Conservation (phyloP, 2,888 invertebrate species). For the Orthosia gothica region DNA sequence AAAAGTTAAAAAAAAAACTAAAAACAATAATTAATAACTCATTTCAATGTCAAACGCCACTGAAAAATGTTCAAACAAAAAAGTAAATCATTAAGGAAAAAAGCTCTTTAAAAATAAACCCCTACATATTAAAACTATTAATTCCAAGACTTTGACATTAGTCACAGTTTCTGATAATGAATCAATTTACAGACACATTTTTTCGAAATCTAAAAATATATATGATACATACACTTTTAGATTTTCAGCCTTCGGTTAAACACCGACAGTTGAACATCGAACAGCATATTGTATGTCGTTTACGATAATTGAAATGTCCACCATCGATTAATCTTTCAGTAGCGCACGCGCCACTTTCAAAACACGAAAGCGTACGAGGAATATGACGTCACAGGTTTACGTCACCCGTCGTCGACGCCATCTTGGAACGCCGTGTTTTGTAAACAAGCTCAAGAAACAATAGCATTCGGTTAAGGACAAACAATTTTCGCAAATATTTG, state of each 20-base stretch:
- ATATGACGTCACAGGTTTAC: slow-evolving; percentile 79
- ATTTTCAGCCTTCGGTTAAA: background rate
- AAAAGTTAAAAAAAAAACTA: slow-evolving; percentile 3
- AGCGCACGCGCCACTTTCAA: slow-evolving; percentile 75
- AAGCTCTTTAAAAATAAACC: slow-evolving; percentile 47
- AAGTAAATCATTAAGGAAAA: slow-evolving; percentile 47
- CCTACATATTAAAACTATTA: slow-evolving; percentile 34
- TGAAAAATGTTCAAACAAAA: slow-evolving; percentile 41
- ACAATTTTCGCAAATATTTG: slow-evolving; percentile 77
- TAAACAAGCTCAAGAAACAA: slow-evolving; percentile 80
- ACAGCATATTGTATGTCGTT: background rate
- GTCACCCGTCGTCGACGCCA: slow-evolving; percentile 72
- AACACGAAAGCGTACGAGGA: slow-evolving; percentile 73
- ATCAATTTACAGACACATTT: slow-evolving; percentile 68
- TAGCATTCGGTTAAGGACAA: slow-evolving; percentile 79
- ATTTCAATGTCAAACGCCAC: slow-evolving; percentile 48
- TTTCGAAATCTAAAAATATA: slow-evolving; percentile 61
- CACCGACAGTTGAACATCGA: background rate
- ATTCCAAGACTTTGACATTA: slow-evolving; percentile 51
- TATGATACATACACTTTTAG: background rate
- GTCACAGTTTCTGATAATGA: slow-evolving; percentile 66
- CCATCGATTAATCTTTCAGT: slow-evolving; percentile 72
- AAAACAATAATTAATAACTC: slow-evolving; percentile 32
- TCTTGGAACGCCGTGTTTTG: slow-evolving; percentile 81
- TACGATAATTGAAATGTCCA: background rate